Evolutionary conservation across 1,140 invertebrate species (phyloP).

Genomic region (Forficula auricularia): DNA sequence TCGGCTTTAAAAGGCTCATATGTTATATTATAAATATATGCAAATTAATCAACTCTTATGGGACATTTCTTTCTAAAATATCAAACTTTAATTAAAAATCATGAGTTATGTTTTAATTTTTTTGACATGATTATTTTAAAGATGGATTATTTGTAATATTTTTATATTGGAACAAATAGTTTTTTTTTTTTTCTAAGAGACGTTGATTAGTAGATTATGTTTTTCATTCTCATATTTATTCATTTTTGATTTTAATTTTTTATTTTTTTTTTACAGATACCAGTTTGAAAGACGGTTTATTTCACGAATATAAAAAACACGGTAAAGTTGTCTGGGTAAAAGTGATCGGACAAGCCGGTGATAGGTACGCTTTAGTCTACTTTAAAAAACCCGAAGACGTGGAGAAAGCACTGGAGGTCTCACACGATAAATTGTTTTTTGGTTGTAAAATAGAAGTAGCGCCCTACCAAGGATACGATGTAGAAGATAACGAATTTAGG

Average conservation of each 20-base stretch:
- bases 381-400: constrained; percentile 96
- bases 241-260: constrained; percentile 5
- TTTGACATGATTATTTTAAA: too few species aligned
- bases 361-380: constrained; percentile 73
- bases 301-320: constrained; percentile 97
- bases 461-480: constrained; percentile 70
- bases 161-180: too few species aligned
- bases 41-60: too few species aligned
- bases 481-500: constrained; percentile 68
- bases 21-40: too few species aligned
- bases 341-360: constrained; percentile 60
- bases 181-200: too few species aligned
- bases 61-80: too few species aligned
- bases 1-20: too few species aligned
- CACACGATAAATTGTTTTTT: constrained; percentile 90
- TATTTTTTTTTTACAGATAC: constrained; percentile 44
- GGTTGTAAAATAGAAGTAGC: constrained; percentile 86
- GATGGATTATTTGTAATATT: too few species aligned
- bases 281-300: constrained; percentile 88
- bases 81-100: too few species aligned
- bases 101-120: too few species aligned
- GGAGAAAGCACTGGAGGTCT: constrained; percentile 84
- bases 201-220: constrained; percentile 3
- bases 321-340: constrained; percentile 92
- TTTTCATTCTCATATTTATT: constrained; percentile 7